phyloP scores from a whole-genome alignment of 2,113 vertebrate genomes.

The Eublepharis macularius region DNA sequence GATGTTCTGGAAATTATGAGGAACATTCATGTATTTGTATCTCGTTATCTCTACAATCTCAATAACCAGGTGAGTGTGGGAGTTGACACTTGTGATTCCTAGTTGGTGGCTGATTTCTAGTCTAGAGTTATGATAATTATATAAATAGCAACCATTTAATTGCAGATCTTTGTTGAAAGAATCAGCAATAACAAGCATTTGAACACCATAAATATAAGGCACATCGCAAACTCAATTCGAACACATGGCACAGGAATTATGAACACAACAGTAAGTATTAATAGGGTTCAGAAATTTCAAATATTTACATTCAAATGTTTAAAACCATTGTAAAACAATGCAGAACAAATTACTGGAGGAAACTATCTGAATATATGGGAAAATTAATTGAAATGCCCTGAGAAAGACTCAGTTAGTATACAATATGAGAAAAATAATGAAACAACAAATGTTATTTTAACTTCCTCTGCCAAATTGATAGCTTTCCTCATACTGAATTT shows the following conservation, averaged over 20 bases:
- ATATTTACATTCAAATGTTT: not conserved
- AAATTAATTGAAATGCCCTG: not conserved
- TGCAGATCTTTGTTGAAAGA: slow-evolving; percentile 96
- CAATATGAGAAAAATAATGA: not conserved
- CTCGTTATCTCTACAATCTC: slow-evolving; percentile 97
- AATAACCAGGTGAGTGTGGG: slow-evolving; percentile 90
- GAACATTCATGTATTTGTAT: slow-evolving; percentile 99
- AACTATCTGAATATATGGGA: not conserved
- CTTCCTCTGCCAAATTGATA: not conserved
- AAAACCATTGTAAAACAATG: not conserved
- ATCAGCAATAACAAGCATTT: slow-evolving; percentile 99
- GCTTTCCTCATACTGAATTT: slow-evolving; percentile 24
- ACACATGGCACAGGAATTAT: slow-evolving; percentile 98
- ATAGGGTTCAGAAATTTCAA: not conserved
- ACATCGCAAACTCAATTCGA: slow-evolving; percentile 97
- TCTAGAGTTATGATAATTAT: not conserved
- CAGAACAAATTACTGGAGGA: not conserved
- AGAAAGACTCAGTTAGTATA: not conserved
- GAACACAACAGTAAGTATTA: slow-evolving; percentile 93
- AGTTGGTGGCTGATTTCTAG: not conserved
- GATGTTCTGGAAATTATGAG: slow-evolving; percentile 99
- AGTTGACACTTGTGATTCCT: not conserved
- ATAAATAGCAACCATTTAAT: slow-evolving; percentile 25
- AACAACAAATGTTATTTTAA: not conserved
- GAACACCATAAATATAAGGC: slow-evolving; percentile 99